Conservation (phyloP, 2,113 vertebrate species). For the Cynopterus brachyotis region DNA sequence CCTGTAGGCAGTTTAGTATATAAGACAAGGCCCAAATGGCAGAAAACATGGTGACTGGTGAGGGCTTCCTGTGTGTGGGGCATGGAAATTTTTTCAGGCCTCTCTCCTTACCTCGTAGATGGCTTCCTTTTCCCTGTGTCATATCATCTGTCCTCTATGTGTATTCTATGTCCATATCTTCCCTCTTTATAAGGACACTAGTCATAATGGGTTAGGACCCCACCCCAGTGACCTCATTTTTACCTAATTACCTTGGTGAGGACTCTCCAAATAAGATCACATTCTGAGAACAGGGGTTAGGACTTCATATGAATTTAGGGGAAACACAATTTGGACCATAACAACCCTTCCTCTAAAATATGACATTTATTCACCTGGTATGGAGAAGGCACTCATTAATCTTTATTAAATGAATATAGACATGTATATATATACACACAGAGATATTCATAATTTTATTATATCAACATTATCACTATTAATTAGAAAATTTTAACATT, state of each 20-base stretch:
- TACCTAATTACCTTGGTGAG: not conserved
- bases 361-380: not conserved
- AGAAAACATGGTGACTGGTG: not conserved
- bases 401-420: not conserved
- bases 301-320: not conserved
- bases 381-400: not conserved
- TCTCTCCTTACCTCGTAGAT: not conserved
- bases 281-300: not conserved
- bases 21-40: not conserved
- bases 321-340: not conserved
- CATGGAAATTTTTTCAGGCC: not conserved
- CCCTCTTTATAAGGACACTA: not conserved
- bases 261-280: not conserved
- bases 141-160: accelerated
- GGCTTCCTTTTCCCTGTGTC: not conserved
- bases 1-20: not conserved
- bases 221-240: not conserved
- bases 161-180: not conserved
- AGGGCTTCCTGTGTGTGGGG: not conserved
- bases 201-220: not conserved
- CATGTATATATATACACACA: not conserved
- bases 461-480: not conserved
- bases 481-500: not conserved
- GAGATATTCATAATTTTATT: not conserved
- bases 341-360: not conserved